Percentiles rank a stretch among this genome's conserved stretches.
phyloP scores from a whole-genome alignment of 2,113 vertebrate species.

The Cariama cristata region DNA sequence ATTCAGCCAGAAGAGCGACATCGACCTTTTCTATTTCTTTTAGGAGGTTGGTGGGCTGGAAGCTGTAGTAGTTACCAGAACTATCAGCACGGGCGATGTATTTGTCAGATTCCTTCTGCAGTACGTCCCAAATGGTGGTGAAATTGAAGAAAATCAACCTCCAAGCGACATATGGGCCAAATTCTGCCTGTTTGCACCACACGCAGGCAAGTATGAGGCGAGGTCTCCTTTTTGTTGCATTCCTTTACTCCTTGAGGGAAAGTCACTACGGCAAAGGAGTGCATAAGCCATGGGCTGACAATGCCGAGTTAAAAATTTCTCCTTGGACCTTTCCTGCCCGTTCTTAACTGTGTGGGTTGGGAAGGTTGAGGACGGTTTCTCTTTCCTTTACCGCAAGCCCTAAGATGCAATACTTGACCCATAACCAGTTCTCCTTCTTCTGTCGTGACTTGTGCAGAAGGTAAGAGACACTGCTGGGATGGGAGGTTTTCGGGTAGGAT shows the following conservation, averaged over 20 bases:
- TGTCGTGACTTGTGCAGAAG: background rate
- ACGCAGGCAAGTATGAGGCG: accelerated
- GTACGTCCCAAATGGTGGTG: background rate
- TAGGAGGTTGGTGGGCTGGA: background rate
- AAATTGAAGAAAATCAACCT: background rate
- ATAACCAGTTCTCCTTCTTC: background rate
- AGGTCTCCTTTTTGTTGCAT: background rate
- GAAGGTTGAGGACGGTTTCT: background rate
- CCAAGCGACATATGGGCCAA: background rate
- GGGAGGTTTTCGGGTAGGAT: background rate
- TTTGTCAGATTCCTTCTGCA: background rate
- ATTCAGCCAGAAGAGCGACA: background rate
- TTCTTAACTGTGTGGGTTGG: background rate
- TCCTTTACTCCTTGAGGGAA: background rate
- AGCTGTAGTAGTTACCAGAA: background rate
- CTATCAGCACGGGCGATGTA: accelerated
- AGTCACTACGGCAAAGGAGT: background rate
- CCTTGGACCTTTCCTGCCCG: background rate
- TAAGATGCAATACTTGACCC: background rate
- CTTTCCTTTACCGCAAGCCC: background rate
- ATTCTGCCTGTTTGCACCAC: background rate
- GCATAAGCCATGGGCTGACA: background rate
- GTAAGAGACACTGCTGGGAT: background rate
- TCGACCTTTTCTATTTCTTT: background rate
- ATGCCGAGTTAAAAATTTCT: background rate